Conservation (phyloP, 1,140 invertebrate species). For the Nasonia longicornis region DNA sequence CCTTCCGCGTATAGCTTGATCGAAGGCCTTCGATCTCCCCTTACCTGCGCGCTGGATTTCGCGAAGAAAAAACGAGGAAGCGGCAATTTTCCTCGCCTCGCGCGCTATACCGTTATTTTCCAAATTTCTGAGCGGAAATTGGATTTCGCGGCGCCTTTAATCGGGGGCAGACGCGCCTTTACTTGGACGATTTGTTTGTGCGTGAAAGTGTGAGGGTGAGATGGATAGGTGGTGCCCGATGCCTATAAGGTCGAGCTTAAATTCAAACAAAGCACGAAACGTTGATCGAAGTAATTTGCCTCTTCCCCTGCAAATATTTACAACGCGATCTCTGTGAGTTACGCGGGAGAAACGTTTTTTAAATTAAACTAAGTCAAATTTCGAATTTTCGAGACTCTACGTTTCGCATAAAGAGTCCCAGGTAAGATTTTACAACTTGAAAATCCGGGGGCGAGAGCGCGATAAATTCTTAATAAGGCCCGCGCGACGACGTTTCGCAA, state of each 20-base stretch:
- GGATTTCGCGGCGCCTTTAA: background rate
- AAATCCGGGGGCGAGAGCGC: background rate
- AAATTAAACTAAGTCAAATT: background rate
- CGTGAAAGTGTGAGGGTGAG: too few species aligned
- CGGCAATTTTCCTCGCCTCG: background rate
- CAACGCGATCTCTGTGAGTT: background rate
- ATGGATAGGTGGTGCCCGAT: background rate
- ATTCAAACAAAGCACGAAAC: background rate
- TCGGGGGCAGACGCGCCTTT: background rate
- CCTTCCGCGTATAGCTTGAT: slow-evolving; percentile 26
- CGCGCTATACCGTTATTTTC: background rate
- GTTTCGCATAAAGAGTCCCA: background rate
- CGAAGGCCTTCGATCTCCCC: slow-evolving; percentile 22
- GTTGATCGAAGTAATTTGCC: background rate
- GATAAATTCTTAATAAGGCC: background rate
- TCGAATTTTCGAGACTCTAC: background rate
- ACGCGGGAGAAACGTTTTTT: background rate
- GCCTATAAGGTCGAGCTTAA: background rate
- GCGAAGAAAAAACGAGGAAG: background rate
- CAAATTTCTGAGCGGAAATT: background rate
- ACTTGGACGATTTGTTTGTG: background rate
- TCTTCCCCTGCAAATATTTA: background rate
- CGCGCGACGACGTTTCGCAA: background rate
- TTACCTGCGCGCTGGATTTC: background rate
- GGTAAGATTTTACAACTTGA: background rate